Evolutionary conservation across 2,888 invertebrate genomes (phyloP).

Genomic region (Eupithecia dodoneata): DNA sequence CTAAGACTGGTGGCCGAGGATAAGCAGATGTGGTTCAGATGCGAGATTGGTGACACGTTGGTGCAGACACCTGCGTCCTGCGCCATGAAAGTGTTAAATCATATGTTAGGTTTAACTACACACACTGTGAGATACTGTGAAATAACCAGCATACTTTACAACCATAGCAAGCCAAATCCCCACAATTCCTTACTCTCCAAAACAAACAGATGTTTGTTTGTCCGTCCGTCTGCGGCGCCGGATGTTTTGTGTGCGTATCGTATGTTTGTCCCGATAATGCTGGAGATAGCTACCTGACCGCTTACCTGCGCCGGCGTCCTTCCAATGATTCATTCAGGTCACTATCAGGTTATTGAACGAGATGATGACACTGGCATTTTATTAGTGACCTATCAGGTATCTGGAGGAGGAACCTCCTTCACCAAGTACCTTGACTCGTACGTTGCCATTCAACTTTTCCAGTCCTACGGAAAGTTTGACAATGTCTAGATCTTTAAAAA

Average conservation of each 20-base stretch:
- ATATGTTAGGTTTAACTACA: too few relatives aligned
- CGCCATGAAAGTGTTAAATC: too few relatives aligned
- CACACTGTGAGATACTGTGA: neutral
- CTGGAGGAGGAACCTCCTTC: neutral
- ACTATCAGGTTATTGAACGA: conserved; percentile 5
- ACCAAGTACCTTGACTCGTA: too few relatives aligned
- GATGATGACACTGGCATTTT: neutral
- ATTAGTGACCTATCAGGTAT: neutral
- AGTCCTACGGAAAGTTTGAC: too few relatives aligned
- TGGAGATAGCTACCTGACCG: conserved; percentile 40
- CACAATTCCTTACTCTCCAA: neutral
- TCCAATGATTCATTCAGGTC: conserved; percentile 5
- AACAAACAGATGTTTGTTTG: conserved; percentile 27
- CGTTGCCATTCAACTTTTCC: too few relatives aligned
- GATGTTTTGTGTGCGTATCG: conserved; percentile 45
- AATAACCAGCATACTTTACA: conserved; percentile 3
- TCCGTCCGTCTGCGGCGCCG: conserved; percentile 38
- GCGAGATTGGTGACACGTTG: too few relatives aligned
- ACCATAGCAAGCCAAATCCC: conserved; percentile 3
- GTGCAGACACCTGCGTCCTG: too few relatives aligned
- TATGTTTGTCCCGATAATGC: conserved; percentile 40
- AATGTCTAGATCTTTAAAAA: too few relatives aligned
- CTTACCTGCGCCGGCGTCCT: conserved; percentile 25
- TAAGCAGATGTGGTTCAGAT: neutral
- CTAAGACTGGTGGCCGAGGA: neutral